Conservation (phyloP, 1,140 invertebrate genomes). For the Myzus persicae region DNA sequence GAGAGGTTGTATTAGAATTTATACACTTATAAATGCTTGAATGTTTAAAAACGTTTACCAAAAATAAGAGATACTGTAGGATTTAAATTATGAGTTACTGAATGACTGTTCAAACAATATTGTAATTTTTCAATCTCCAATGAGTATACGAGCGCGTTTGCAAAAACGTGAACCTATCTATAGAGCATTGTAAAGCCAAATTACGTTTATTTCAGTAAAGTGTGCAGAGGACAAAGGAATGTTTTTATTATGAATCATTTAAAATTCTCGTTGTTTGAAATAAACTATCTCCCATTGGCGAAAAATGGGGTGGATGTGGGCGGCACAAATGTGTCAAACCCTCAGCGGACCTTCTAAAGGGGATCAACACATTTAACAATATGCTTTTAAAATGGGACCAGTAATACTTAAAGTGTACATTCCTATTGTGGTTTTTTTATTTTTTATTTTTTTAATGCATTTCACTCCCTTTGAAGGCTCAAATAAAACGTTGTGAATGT, state of each 20-base stretch:
- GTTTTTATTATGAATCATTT: conserved; percentile 45
- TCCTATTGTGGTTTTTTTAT: conserved; percentile 54
- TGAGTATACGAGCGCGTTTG: background rate
- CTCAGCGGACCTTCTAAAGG: conserved; percentile 35
- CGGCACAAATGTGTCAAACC: conserved; percentile 56
- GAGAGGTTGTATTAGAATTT: background rate
- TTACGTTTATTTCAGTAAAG: background rate
- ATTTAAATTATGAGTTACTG: background rate
- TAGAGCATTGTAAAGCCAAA: background rate
- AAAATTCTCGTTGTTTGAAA: conserved; percentile 42
- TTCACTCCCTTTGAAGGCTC: conserved; percentile 32
- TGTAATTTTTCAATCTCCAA: background rate
- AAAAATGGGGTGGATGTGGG: conserved; percentile 57
- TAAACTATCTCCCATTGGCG: conserved; percentile 52
- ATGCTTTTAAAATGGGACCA: conserved; percentile 51
- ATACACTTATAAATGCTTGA: background rate
- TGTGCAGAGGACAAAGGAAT: conserved; percentile 2
- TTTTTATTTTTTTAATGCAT: conserved; percentile 34
- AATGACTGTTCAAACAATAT: background rate
- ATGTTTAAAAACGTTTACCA: background rate
- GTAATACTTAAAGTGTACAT: conserved; percentile 50
- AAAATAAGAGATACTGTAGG: background rate
- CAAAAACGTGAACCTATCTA: background rate
- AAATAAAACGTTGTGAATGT: conserved; percentile 16
- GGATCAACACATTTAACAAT: conserved; percentile 56